A percentile compares a stretch with the other conserved stretches of the same genome.
These are phyloP conservation scores for Oncorhynchus keta DNA, from an alignment of 2,113 vertebrate genomes.

Conservation along the genomic window DNA sequence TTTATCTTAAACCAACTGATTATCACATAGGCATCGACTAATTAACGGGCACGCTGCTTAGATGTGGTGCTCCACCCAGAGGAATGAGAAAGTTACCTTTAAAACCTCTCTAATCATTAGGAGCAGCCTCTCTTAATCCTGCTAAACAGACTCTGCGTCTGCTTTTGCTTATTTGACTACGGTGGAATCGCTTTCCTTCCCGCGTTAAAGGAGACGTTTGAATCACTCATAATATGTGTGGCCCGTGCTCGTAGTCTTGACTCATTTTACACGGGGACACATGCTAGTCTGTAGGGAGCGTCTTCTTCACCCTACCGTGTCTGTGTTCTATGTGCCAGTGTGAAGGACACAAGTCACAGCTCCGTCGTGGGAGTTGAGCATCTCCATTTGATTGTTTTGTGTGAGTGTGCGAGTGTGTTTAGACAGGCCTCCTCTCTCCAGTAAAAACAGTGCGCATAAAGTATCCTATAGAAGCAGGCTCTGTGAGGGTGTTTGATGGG, in stretches of 20 bases:
- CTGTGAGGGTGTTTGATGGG: conserved; percentile 76
- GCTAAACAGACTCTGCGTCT: conserved; percentile 75
- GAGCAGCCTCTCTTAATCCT: conserved; percentile 78
- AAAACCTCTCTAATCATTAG: conserved; percentile 82
- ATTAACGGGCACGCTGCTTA: conserved; percentile 75
- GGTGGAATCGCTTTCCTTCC: conserved; percentile 42
- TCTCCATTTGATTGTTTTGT: background rate
- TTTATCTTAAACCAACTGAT: conserved; percentile 84
- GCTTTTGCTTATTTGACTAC: conserved; percentile 50
- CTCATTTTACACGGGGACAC: conserved; percentile 50
- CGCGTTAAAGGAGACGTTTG: conserved; percentile 65
- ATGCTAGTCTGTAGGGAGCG: conserved; percentile 38
- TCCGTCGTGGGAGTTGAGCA: conserved; percentile 9
- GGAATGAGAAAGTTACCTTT: conserved; percentile 80
- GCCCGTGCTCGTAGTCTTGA: conserved; percentile 55
- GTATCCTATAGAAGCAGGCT: conserved; percentile 50
- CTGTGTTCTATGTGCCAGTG: conserved; percentile 39
- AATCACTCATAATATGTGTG: conserved; percentile 66
- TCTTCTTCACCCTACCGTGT: conserved; percentile 49
- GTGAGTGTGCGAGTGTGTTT: conserved; percentile 6
- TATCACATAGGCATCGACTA: conserved; percentile 80
- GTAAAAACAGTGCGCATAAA: conserved; percentile 12
- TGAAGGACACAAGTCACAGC: conserved; percentile 16
- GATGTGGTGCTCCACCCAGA: conserved; percentile 66
- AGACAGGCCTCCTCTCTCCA: background rate